Evolutionary conservation across 2,797 vertebrate genomes (phyloP), one percentile per base, ranked within the genome.

Genomic region (Melanotaenia maccullochi): DNA sequence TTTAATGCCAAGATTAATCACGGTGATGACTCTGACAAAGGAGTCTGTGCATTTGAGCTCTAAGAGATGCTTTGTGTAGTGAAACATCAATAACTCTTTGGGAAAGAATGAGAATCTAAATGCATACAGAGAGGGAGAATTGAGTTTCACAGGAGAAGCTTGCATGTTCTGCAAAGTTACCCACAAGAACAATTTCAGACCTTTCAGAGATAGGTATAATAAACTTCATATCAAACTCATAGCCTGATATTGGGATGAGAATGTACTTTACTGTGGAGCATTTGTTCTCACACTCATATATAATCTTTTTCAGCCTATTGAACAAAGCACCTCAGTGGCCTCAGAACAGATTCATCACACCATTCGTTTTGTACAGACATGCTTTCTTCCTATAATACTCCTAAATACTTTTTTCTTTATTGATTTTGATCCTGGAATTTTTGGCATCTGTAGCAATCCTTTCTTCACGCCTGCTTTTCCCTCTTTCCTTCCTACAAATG

Each of bases 1-100:
- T 71, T 65, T 12, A 70, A 56, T 65, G 68, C 20, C 55, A 32
- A 24, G 25, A 32, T 67, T 74, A 22, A 75, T 69, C 68, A 55
- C 40, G 5, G 4, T 42, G 40, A 42, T 42, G 40, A 42, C 18
- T 14, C 56, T 42, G 65, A 40, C 25, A 35, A 33, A n/a, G 51
- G 60, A 66, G 68, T 68, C 49, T 33, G 24, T 51, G 55, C 54
- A 67, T 51, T 80, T 59, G 78, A 61, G 58, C 40, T 28, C 35
- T 56, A 7, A 24, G 35, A 6, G 22, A 9, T 22, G 42, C 44
- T 71, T 57, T 47, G 47, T 61, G 33, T 24, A 12, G 28, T 16
- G 38, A 25, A 28, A 65, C 24, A 69, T 61, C 25, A 57, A 60
- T 18, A 60, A 36, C 40, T 60, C 9, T 52, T 62, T 40, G 0